Evolutionary conservation across 2,113 vertebrate genomes (phyloP), one percentile per base, ranked within the genome.

Genomic region (Festucalex cinctus): DNA sequence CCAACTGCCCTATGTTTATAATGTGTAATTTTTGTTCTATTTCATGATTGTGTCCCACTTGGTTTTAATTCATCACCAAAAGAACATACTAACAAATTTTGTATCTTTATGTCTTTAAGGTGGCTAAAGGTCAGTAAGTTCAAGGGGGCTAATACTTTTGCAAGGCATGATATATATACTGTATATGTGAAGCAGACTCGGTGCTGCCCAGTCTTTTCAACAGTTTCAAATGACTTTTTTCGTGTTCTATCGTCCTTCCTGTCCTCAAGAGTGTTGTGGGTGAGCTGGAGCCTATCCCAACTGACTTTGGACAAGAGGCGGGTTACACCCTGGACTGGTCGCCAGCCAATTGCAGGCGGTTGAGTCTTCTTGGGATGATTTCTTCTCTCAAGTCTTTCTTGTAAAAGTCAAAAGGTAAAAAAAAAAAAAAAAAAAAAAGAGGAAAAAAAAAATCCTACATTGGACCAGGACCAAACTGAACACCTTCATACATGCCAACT

Each of bases 291-390:
- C 26, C 6, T 13, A 26, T 54, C 51, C 22, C 51, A 54, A 22
- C 51, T 14, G 10, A 54, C 51, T 24, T 26, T 54, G 51, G 22
- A 22, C 13, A 13, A 54, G 12, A 24, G 13, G 4, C 24, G 14
- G 5, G 13, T 26, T 56, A 28, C 54, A 56, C 54, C 14, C 3
- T 7, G 26, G 28, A 32, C 26, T 57, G 54, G 54, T 57, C 16
- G 54, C 26, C 54, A 57, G 54, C 54, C 54, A 57, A 57, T 57
- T 32, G 54, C 54, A 57, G 26, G 54, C 16, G 54, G 26, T 32
- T 17, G 54, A 57, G 32, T 32, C 26, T 57, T 57, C 32, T 57
- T 26, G 51, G 22, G 51, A 57, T 35, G 51, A 32, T 32, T 32
- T 57, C 54, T 57, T 14, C 54, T 57, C 54, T 32, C 54, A 14